phyloP scores from a whole-genome alignment of 2,797 vertebrate species.

The Fringilla coelebs region DNA sequence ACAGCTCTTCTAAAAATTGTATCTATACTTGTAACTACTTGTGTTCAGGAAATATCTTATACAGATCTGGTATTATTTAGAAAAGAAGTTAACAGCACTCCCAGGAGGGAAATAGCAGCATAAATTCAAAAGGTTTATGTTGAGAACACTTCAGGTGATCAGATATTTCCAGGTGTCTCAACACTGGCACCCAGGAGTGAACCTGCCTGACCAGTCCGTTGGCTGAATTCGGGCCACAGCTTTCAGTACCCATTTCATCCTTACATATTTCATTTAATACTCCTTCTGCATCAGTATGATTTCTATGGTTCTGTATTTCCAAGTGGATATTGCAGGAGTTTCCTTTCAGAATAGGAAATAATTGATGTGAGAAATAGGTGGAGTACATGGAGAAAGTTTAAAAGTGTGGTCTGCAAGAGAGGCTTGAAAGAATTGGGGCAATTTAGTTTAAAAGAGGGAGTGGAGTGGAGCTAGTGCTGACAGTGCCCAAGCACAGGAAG shows the following conservation, averaged over 20 bases:
- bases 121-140: neutral
- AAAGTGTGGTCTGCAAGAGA: neutral
- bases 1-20: neutral
- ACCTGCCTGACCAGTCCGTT: neutral
- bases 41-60: neutral
- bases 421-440: neutral
- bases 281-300: neutral
- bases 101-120: neutral
- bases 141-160: neutral
- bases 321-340: neutral
- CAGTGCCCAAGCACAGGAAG: neutral
- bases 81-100: neutral
- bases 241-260: neutral
- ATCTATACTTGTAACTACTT: neutral
- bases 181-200: neutral
- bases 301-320: neutral
- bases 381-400: neutral
- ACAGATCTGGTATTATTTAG: neutral
- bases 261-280: neutral
- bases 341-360: neutral
- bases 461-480: neutral
- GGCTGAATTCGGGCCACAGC: neutral
- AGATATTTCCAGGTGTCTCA: neutral
- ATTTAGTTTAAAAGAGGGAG: neutral
- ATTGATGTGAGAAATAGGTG: rapidly evolving